Percentiles rank a stretch among this genome's conserved stretches.
Conservation (phyloP, 30 jellyfish, hydroid and myxozoan genomes). For the Turritopsis dohrnii region DNA sequence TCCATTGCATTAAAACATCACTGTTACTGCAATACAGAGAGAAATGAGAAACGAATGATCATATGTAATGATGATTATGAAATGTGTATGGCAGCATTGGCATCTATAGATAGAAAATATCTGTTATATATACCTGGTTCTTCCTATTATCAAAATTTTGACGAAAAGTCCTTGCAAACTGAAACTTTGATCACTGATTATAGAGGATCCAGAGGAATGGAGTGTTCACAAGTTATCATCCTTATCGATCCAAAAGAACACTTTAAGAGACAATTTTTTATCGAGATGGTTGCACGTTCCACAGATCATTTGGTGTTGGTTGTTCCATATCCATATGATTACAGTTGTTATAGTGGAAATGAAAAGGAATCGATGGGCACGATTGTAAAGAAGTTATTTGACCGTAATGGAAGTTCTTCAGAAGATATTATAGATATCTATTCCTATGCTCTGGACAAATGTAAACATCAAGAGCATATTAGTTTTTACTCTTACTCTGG, state of each 20-base stretch:
- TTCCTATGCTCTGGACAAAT: neutral
- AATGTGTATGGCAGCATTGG: neutral
- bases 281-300: neutral
- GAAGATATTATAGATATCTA: neutral
- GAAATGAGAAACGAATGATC: neutral
- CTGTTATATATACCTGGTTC: neutral
- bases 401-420: neutral
- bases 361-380: neutral
- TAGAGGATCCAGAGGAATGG: slow-evolving; percentile 10
- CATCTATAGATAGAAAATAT: neutral
- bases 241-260: neutral
- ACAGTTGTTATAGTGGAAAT: neutral
- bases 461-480: neutral
- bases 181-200: neutral
- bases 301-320: neutral
- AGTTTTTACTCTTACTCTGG: neutral
- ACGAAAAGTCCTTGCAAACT: neutral
- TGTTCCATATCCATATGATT: neutral
- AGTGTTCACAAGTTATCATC: neutral
- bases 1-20: neutral
- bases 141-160: neutral
- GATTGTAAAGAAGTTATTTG: neutral
- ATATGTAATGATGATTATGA: neutral
- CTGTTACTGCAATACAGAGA: neutral
- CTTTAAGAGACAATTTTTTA: neutral